phyloP scores from a whole-genome alignment of 2,113 vertebrate genomes.

The Candoia aspera region DNA sequence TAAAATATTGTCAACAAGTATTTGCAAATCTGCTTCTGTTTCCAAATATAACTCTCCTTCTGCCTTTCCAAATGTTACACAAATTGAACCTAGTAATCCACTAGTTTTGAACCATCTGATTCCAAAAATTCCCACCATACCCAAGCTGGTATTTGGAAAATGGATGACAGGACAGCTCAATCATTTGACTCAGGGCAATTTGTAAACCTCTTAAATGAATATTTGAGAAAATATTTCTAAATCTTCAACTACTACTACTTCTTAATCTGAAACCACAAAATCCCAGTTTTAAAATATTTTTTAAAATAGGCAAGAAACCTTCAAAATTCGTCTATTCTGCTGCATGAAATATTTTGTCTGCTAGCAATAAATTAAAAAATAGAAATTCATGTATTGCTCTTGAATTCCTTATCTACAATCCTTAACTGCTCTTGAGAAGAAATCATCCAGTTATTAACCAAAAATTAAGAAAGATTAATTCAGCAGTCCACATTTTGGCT shows the following conservation, averaged over 20 bases:
- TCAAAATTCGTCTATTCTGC: neutral
- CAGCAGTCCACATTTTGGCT: conserved; percentile 78
- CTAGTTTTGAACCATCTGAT: neutral
- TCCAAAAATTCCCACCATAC: neutral
- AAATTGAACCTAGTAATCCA: neutral
- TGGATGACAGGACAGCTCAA: neutral
- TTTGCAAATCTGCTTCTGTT: neutral
- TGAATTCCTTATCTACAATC: neutral
- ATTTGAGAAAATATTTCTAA: neutral
- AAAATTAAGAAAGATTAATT: conserved; percentile 67
- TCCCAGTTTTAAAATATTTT: too few species aligned
- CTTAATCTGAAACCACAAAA: neutral
- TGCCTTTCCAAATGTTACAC: neutral
- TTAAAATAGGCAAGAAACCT: neutral
- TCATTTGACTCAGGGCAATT: neutral
- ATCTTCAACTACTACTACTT: neutral
- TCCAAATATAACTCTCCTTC: neutral
- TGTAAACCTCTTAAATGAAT: neutral
- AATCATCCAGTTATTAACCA: conserved; percentile 10
- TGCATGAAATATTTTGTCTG: neutral
- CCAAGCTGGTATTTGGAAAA: neutral
- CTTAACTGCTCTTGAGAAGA: neutral
- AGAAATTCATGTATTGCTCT: neutral
- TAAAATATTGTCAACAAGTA: neutral
- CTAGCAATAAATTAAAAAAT: neutral